Evolutionary conservation across 2,888 invertebrate genomes (phyloP), one percentile per base, ranked within the genome.

Genomic region (Neoscelio sp.): DNA sequence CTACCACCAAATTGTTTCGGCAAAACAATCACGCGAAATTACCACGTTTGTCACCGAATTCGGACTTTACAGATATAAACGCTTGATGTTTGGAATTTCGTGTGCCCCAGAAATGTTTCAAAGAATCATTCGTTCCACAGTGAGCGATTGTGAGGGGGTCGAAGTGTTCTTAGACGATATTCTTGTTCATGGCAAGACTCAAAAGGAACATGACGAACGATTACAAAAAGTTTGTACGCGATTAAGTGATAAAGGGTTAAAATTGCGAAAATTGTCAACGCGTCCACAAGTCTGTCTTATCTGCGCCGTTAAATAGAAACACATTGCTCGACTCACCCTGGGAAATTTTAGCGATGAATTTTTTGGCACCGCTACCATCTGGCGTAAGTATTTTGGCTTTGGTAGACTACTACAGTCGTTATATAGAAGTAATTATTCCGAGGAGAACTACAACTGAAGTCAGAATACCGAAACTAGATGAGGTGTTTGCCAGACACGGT

Each of bases 51-150:
- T 86, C 3, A 89, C 89, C 2, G 82, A 82, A 10, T 80, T 80
- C 20, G 90, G 90, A 0, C 48, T 90, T 6, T 89, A 70, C 65
- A 73, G 87, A 20, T 91, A 89, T 70, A 91, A 90, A 79, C 42
- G 90, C 8, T 26, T 90, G 4, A 88, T 88, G 86, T 90, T 90
- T 71, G 89, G 89, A 0, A 86, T 91, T 6, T 83, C 82, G 1
- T 89, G 89, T 52, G 91, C 91, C 2, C 88, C 89, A 0, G 91
- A 91, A 82, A 82, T 89, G 0, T 91, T 90, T 75, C 89, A 91
- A 82, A 13, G 46, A 10, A 10, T 46, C 2, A 30, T 60, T 18
- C 10, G 20, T 4, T 4, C 12, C 6, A 33, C 48, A 4, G 3
- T 62, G 10, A 3, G 35, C 12, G 30, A 82, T 84, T 84, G 1